Base-by-base conservation (phyloP, 1,140 invertebrate genomes). In the Ceratosolen solmsi region DNA sequence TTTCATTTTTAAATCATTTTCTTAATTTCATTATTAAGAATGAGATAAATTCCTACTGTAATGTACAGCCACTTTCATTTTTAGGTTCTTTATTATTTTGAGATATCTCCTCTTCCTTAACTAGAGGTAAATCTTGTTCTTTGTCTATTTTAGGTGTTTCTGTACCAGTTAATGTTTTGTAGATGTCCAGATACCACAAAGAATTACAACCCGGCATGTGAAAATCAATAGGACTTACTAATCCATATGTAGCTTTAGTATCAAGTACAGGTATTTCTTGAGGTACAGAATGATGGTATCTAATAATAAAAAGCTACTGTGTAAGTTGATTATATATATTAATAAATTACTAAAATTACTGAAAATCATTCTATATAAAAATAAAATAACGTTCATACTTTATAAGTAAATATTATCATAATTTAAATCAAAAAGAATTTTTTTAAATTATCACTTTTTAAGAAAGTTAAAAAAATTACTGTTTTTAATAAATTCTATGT, bases 231-330 rank as follows among this genome's bases (percentile, higher is more conserved):
- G 95, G 94, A 82, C 93, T 94, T 4, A 94, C 95, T 41, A 96
- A 88, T 71, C 95, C 95, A 89, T 94, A 95, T 2, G 94, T 94
- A 54, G 94, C 94, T 89, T 95, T 92, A n/a, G 93, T 88, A 86
- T 95, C 94, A 46, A 96, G 88, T 49, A 88, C 83, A 68, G 94
- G 94, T 80, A 93, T 88, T 83, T 95, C 94, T 84, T 89, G 91
- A 1, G 95, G 93, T 84, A 95, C 90, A 86, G 93, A 94, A 85
- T 96, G 93, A 86, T 96, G 95, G 85, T 95, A 95, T 85, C 94
- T 95, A 88, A 82, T 33, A 56, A 56, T 25, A 25, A 60, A 60
- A 60, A 77, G 83, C 30, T 82, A 68, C 27, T 4, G 41, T 46
- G 5, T 46, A 46, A 46, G 13, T 46, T 46, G 5, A 54, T 54